Evolutionary conservation across 2,797 vertebrate species (phyloP).

Genomic region (Nyctalus aviator): DNA sequence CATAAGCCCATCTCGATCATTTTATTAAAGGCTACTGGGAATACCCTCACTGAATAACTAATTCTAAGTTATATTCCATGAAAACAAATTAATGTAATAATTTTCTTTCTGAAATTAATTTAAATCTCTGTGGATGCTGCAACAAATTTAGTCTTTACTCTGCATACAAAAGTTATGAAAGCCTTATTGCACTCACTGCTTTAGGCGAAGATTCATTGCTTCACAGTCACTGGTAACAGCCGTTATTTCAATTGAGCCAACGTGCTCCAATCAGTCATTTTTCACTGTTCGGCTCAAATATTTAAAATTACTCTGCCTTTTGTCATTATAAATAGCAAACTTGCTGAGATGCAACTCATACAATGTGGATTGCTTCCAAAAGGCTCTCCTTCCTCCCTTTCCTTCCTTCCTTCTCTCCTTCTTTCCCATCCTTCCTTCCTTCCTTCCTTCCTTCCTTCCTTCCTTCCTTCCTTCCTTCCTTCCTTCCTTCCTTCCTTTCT

Average conservation of each 20-base stretch:
- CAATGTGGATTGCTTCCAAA: neutral
- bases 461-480: neutral
- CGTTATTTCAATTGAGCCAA: slow-evolving; percentile 83
- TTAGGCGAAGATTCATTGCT: slow-evolving; percentile 88
- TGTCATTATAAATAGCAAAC: neutral
- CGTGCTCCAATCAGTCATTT: slow-evolving; percentile 81
- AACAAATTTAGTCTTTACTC: slow-evolving; percentile 89
- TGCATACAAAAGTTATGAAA: slow-evolving; percentile 88
- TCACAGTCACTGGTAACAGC: slow-evolving; percentile 82
- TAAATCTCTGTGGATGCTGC: slow-evolving; percentile 89
- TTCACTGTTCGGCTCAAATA: slow-evolving; percentile 77
- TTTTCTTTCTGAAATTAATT: slow-evolving; percentile 92
- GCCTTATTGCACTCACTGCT: slow-evolving; percentile 85
- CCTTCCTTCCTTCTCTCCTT: neutral
- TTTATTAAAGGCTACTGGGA: slow-evolving; percentile 91
- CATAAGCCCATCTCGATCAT: slow-evolving; percentile 90
- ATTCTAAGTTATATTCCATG: slow-evolving; percentile 90
- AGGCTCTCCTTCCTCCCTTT: neutral
- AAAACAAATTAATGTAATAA: slow-evolving; percentile 92
- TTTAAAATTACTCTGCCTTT: slow-evolving; percentile 80
- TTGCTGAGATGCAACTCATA: neutral
- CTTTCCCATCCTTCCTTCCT: neutral
- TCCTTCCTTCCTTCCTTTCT: too few relatives aligned
- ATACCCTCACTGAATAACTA: slow-evolving; percentile 89
- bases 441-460: neutral